A percentile compares a stretch with the other conserved stretches of the same genome.
Conservation (phyloP, 2,888 invertebrate genomes). For the Xanthorhoe spadicearia region DNA sequence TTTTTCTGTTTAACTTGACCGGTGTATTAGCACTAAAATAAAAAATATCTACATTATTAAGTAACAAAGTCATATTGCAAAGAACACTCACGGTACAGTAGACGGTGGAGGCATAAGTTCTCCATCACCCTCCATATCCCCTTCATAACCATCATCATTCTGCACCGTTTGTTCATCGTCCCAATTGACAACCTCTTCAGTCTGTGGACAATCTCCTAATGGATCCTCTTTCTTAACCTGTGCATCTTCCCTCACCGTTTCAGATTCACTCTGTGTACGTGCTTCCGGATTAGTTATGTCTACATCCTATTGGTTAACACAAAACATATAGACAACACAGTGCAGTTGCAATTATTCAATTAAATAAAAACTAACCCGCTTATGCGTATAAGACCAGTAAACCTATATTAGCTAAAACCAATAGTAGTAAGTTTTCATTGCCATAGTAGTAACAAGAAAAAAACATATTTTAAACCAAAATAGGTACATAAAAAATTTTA, state of each 20-base stretch:
- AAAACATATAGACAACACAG: conserved; percentile 50
- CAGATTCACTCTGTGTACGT: conserved; percentile 52
- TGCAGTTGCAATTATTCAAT: conserved; percentile 25
- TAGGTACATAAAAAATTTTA: too few species aligned
- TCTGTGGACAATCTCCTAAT: conserved; percentile 72
- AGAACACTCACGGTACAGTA: conserved; percentile 76
- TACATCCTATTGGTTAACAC: conserved; percentile 71
- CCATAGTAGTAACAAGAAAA: too few species aligned
- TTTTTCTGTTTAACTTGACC: too few species aligned
- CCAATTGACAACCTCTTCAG: conserved; percentile 51
- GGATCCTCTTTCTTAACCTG: conserved; percentile 46
- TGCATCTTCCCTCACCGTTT: conserved; percentile 46
- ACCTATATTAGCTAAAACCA: too few species aligned
- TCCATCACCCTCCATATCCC: conserved; percentile 87
- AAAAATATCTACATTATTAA: too few species aligned
- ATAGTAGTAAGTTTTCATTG: too few species aligned
- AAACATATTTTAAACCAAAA: too few species aligned
- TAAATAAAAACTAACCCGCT: not conserved
- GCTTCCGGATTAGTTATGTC: conserved; percentile 61
- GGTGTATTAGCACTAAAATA: too few species aligned
- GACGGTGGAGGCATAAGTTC: conserved; percentile 95
- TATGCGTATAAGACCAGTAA: too few species aligned
- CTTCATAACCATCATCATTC: conserved; percentile 88
- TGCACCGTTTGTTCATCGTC: conserved; percentile 60
- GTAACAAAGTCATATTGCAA: too few species aligned